phyloP scores from a whole-genome alignment of 2,113 vertebrate genomes.

The Antechinus flavipes region DNA sequence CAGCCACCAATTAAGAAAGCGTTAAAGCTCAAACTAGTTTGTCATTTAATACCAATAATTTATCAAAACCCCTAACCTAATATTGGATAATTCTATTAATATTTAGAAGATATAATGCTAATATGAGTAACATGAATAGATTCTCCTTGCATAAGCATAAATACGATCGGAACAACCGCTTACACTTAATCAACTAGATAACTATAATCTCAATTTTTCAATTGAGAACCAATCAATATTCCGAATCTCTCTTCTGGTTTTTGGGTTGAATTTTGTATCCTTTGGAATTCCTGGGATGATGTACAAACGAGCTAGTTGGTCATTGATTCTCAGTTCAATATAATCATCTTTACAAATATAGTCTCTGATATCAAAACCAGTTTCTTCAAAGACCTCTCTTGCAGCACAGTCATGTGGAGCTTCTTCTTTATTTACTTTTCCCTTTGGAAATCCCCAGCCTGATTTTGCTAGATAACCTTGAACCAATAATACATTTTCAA shows the following conservation, averaged over 20 bases:
- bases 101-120: too few relatives aligned
- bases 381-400: slow-evolving; percentile 96
- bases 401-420: slow-evolving; percentile 97
- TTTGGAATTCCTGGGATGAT: slow-evolving; percentile 97
- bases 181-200: too few relatives aligned
- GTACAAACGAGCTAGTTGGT: slow-evolving; percentile 95
- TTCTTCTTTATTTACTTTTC: slow-evolving; percentile 98
- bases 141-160: too few relatives aligned
- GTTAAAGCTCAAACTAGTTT: too few relatives aligned
- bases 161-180: too few relatives aligned
- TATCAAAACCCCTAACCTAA: too few relatives aligned
- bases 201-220: slow-evolving; percentile 94
- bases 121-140: too few relatives aligned
- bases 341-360: slow-evolving; percentile 94
- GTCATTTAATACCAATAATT: too few relatives aligned
- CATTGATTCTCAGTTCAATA: slow-evolving; percentile 96
- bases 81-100: too few relatives aligned
- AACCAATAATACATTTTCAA: slow-evolving; percentile 96
- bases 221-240: slow-evolving; percentile 98
- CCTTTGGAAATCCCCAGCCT: slow-evolving; percentile 99
- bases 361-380: slow-evolving; percentile 97
- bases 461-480: slow-evolving; percentile 99
- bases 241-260: slow-evolving; percentile 97
- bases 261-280: slow-evolving; percentile 97
- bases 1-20: too few relatives aligned